Percentiles rank a stretch among this genome's conserved stretches.
Evolutionary conservation across 2,888 invertebrate species (phyloP).

Genomic region (Papilio demoleus): DNA sequence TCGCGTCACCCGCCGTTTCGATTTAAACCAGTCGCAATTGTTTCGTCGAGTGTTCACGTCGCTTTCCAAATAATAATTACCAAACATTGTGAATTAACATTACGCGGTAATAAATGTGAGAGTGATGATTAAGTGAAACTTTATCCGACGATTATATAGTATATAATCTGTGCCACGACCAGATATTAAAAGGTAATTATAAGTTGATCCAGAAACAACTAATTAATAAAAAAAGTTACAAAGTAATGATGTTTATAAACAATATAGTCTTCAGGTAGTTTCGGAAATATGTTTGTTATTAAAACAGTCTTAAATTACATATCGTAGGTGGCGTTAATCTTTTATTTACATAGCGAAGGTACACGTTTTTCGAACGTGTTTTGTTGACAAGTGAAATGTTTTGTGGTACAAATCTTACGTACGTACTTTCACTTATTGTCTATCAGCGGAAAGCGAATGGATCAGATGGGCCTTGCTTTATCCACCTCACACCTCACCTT

Average conservation of each 20-base stretch:
- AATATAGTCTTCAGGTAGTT: not conserved
- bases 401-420: slow-evolving; percentile 39
- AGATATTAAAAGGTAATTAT: slow-evolving; percentile 13
- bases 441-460: slow-evolving; percentile 64
- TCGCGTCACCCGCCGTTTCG: slow-evolving; percentile 45
- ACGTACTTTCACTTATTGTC: slow-evolving; percentile 66
- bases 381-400: slow-evolving; percentile 34
- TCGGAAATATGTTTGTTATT: slow-evolving; percentile 14
- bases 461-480: slow-evolving; percentile 72
- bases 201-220: not conserved
- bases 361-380: slow-evolving; percentile 9
- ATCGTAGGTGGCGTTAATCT: not conserved
- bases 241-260: slow-evolving; percentile 26
- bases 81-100: slow-evolving; percentile 58
- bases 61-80: slow-evolving; percentile 46
- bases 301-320: slow-evolving; percentile 10
- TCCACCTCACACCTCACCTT: slow-evolving; percentile 60
- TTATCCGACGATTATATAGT: slow-evolving; percentile 42
- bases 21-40: slow-evolving; percentile 65
- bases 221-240: not conserved
- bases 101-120: slow-evolving; percentile 53
- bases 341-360: slow-evolving; percentile 10
- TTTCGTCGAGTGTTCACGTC: slow-evolving; percentile 56
- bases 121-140: slow-evolving; percentile 76
- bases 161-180: slow-evolving; percentile 3